Conservation (phyloP, 2,797 vertebrate species). For the Dendrocincla tyrannina region DNA sequence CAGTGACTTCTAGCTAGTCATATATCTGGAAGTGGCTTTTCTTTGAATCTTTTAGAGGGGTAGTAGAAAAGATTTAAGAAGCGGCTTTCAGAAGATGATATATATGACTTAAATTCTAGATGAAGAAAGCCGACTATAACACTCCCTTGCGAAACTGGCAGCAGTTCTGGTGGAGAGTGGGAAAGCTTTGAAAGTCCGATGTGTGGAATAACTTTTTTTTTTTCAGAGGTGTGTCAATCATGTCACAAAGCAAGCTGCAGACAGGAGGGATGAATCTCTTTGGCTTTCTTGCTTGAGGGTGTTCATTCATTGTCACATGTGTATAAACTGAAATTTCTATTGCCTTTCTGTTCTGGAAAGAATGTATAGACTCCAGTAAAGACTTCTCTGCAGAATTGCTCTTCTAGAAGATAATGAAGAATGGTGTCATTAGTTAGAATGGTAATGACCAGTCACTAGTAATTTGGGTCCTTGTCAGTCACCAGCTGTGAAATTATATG, state of each 20-base stretch:
- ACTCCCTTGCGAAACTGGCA: neutral
- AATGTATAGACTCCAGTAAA: neutral
- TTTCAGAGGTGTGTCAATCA: neutral
- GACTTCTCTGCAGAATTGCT: neutral
- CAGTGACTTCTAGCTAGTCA: neutral
- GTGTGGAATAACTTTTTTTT: neutral
- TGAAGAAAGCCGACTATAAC: neutral
- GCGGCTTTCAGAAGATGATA: neutral
- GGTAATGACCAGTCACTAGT: neutral
- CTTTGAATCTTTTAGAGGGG: neutral
- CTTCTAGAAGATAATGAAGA: neutral
- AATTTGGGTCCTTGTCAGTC: neutral
- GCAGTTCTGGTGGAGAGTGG: neutral
- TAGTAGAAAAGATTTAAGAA: neutral
- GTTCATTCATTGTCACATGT: neutral
- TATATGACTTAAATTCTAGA: neutral
- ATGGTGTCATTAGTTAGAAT: neutral
- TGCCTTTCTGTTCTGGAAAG: neutral
- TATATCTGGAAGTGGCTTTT: neutral
- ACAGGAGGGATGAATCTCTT: neutral
- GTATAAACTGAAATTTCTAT: neutral
- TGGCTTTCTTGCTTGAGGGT: neutral
- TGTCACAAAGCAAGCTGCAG: neutral
- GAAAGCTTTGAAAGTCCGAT: neutral
- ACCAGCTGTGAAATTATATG: neutral